These are phyloP conservation scores for Oplegnathus fasciatus DNA, from an alignment of 2,113 vertebrate species.

Conservation along the genomic window DNA sequence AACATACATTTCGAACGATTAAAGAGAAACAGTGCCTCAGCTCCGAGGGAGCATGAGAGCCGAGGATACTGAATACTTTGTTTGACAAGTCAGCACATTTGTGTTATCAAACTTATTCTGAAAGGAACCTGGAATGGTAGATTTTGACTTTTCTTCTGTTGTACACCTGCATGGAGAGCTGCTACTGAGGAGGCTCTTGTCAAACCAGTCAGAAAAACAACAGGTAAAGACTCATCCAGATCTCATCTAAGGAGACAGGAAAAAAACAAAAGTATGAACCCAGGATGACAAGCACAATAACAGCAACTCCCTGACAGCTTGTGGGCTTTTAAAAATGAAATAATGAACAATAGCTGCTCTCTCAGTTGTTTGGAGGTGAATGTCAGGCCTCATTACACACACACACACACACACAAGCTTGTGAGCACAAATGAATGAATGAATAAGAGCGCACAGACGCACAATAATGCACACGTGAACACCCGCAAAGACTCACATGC, in stretches of 20 bases:
- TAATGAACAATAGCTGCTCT: conserved; percentile 41
- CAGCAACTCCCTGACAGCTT: conserved; percentile 1
- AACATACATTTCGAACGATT: conserved; percentile 55
- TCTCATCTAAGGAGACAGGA: conserved; percentile 10
- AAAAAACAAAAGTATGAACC: neutral
- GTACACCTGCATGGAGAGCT: neutral
- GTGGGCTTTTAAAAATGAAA: conserved; percentile 52
- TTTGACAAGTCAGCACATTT: conserved; percentile 40
- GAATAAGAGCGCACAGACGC: conserved; percentile 1
- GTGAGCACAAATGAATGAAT: conserved; percentile 18
- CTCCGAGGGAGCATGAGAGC: conserved; percentile 16
- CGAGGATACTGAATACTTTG: conserved; percentile 36
- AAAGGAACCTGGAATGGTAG: conserved; percentile 1
- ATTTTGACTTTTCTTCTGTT: conserved; percentile 17
- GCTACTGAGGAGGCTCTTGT: conserved; percentile 4
- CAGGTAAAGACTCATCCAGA: neutral
- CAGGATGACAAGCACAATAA: neutral
- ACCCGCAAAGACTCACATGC: conserved; percentile 5
- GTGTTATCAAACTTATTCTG: conserved; percentile 36
- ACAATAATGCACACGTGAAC: conserved; percentile 21
- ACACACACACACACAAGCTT: conserved; percentile 17
- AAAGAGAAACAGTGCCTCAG: conserved; percentile 42
- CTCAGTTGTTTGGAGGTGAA: conserved; percentile 40
- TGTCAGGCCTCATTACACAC: conserved; percentile 35
- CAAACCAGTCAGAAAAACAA: neutral